Evolutionary conservation across 2,888 invertebrate species (phyloP).

Genomic region (Drosophila antonietae): DNA sequence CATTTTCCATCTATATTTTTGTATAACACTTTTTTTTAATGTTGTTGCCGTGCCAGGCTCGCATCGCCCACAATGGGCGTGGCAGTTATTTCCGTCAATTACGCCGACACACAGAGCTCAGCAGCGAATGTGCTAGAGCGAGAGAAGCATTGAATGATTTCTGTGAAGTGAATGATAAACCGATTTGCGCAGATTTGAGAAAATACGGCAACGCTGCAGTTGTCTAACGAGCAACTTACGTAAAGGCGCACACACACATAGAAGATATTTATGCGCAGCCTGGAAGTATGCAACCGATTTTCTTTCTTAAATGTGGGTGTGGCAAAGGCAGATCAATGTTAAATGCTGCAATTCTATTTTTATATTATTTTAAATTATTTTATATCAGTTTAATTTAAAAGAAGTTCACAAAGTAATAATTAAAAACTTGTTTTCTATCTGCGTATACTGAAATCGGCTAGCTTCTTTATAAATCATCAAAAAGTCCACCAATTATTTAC

Average conservation of each 20-base stretch:
- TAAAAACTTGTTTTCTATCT: too few species aligned
- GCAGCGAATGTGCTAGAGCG: conserved; percentile 1
- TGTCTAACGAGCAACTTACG: conserved; percentile 1
- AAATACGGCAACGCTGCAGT: conserved; percentile 57
- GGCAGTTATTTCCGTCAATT: conserved; percentile 79
- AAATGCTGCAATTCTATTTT: background rate
- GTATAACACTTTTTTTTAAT: conserved; percentile 20
- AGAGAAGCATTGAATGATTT: conserved; percentile 28
- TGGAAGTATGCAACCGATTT: conserved; percentile 61
- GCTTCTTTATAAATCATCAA: background rate
- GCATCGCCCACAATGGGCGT: conserved; percentile 75
- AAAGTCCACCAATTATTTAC: conserved; percentile 8
- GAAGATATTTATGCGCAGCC: conserved; percentile 52
- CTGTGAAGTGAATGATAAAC: conserved; percentile 59
- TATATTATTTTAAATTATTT: too few species aligned
- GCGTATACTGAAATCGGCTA: background rate
- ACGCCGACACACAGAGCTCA: conserved; percentile 55
- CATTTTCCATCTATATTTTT: conserved; percentile 40
- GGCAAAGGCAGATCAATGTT: too few species aligned
- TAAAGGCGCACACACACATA: background rate
- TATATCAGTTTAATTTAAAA: background rate
- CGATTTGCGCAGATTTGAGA: conserved; percentile 42
- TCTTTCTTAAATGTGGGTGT: conserved; percentile 19
- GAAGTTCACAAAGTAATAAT: background rate
- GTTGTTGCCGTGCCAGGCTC: conserved; percentile 33